Conservation (phyloP, 2,797 vertebrate species). For the Crax fasciolata region DNA sequence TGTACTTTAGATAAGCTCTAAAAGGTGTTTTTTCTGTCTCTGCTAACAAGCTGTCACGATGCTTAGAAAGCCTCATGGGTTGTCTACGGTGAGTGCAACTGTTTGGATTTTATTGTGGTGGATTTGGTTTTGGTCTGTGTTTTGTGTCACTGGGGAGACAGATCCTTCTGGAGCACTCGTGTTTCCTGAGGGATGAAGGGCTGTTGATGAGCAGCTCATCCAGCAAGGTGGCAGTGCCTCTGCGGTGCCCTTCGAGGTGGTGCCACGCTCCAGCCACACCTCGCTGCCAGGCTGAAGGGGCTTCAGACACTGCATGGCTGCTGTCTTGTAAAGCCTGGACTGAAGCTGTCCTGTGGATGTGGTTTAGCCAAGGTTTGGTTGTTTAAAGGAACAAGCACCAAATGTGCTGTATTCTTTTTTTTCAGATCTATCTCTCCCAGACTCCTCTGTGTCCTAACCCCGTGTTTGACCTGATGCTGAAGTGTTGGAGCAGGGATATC, state of each 20-base stretch:
- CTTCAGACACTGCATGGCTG: constrained; percentile 20
- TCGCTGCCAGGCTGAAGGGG: background rate
- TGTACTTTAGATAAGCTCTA: constrained; percentile 67
- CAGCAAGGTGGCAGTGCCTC: constrained; percentile 13
- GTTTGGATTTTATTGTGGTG: constrained; percentile 51
- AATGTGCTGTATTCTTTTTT: background rate
- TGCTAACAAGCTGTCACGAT: constrained; percentile 73
- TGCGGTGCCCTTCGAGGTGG: background rate
- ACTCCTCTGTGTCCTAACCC: constrained; percentile 93
- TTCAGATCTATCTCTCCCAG: constrained; percentile 96
- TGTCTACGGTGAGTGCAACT: constrained; percentile 69
- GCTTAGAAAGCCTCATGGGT: constrained; percentile 67
- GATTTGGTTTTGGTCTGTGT: constrained; percentile 34
- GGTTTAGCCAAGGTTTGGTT: background rate
- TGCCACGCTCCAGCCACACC: background rate
- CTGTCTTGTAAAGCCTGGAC: background rate
- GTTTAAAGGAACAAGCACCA: background rate
- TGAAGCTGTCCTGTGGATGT: background rate
- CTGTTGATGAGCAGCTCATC: constrained; percentile 30
- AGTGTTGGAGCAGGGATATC: constrained; percentile 96
- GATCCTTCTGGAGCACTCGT: background rate
- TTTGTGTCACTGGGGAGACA: constrained; percentile 7
- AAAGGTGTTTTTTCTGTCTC: constrained; percentile 76
- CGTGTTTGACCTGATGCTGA: constrained; percentile 97
- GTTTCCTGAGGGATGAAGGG: constrained; percentile 37